Evolutionary conservation across 2,113 vertebrate genomes (phyloP).

Genomic region (Hypocryptadius cinnamomeus): DNA sequence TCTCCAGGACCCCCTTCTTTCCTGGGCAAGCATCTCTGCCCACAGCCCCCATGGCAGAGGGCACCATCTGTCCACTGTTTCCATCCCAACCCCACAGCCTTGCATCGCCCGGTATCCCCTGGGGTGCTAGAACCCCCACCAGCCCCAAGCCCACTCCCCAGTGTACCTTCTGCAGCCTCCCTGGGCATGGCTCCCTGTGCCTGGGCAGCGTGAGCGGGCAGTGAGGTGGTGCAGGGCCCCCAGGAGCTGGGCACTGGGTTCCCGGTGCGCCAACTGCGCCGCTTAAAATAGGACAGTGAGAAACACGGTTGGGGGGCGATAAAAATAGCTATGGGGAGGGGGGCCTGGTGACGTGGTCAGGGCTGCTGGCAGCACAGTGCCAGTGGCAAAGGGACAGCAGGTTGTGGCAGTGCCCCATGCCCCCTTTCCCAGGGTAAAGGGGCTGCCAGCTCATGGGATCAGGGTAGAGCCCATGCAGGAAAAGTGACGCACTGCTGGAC

Average conservation of each 20-base stretch:
- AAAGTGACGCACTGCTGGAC: background rate
- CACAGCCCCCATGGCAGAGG: background rate
- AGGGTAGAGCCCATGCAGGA: background rate
- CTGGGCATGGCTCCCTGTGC: conserved; percentile 57
- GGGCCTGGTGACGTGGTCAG: background rate
- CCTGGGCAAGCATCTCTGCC: background rate
- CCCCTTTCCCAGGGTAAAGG: background rate
- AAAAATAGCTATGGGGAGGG: conserved; percentile 14
- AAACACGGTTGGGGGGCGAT: conserved; percentile 4
- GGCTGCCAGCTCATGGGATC: background rate
- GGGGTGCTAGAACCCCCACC: background rate
- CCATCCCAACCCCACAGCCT: background rate
- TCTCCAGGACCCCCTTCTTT: background rate
- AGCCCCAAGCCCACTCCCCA: background rate
- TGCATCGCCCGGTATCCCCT: rapidly evolving
- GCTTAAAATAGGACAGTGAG: conserved; percentile 71
- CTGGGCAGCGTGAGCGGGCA: background rate
- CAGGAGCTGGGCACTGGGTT: conserved; percentile 24
- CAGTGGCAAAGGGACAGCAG: background rate
- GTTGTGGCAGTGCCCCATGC: rapidly evolving
- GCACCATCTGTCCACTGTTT: background rate
- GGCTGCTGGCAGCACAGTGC: background rate
- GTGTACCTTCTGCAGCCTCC: conserved; percentile 72
- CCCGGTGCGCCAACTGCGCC: conserved; percentile 19
- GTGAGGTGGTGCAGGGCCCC: background rate